These are phyloP conservation scores for Heliconius hortense DNA, from an alignment of 2,888 invertebrate genomes.

Conservation along the genomic window DNA sequence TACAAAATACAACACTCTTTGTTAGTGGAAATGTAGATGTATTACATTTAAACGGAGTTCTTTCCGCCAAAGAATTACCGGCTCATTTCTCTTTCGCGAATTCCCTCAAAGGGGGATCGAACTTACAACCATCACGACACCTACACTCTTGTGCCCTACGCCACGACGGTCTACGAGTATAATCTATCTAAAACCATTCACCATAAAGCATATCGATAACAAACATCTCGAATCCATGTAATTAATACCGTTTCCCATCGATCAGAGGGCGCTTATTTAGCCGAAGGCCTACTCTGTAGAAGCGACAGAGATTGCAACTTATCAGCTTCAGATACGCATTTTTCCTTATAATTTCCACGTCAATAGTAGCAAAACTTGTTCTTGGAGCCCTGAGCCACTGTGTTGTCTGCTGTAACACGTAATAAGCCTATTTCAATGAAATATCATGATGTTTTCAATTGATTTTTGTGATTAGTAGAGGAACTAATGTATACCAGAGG, in stretches of 20 bases:
- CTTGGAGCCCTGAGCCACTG: conserved; percentile 60
- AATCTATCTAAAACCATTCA: conserved; percentile 29
- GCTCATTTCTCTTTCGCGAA: not conserved
- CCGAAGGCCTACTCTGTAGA: conserved; percentile 28
- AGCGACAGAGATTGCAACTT: conserved; percentile 43
- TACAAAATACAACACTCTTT: too few species aligned
- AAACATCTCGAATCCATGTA: conserved; percentile 27
- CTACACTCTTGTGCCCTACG: not conserved
- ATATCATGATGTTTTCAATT: not conserved
- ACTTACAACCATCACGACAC: not conserved
- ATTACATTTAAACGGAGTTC: too few species aligned
- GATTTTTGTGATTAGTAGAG: not conserved
- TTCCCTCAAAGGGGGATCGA: not conserved
- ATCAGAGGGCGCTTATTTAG: conserved; percentile 37
- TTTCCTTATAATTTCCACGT: conserved; percentile 61
- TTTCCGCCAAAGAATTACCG: too few species aligned
- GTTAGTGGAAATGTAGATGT: too few species aligned
- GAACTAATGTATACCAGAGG: too few species aligned
- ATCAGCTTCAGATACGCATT: conserved; percentile 49
- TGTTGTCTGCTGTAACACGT: conserved; percentile 56
- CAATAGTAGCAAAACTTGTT: conserved; percentile 40
- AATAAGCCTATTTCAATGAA: conserved; percentile 58
- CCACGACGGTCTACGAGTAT: not conserved
- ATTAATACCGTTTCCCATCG: conserved; percentile 28
- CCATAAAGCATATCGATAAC: conserved; percentile 31